Evolutionary conservation across 2,113 vertebrate genomes (phyloP).

Genomic region (Eulacestoma nigropectus): DNA sequence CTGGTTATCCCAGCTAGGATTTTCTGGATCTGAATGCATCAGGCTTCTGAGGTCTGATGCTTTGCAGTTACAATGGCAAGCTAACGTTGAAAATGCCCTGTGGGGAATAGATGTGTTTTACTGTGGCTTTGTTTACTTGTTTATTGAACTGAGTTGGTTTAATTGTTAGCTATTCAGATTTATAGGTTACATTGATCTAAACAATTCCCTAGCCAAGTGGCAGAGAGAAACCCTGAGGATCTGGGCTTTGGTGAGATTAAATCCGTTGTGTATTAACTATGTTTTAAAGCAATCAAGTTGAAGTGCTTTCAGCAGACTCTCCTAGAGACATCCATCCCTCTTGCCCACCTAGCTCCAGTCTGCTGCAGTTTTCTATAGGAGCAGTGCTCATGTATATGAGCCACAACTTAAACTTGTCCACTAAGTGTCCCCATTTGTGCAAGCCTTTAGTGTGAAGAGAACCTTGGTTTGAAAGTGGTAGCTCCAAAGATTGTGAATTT

Average conservation of each 20-base stretch:
- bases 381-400: rapidly evolving
- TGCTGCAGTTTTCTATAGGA: background rate
- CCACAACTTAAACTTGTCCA: background rate
- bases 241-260: background rate
- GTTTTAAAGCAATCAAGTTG: background rate
- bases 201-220: background rate
- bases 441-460: background rate
- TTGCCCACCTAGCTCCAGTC: background rate
- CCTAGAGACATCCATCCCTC: background rate
- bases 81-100: background rate
- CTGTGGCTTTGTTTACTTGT: background rate
- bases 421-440: rapidly evolving
- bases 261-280: background rate
- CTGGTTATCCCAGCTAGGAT: background rate
- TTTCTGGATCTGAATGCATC: background rate
- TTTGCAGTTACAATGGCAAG: background rate
- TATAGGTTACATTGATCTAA: background rate
- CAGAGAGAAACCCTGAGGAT: background rate
- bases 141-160: background rate
- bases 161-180: background rate
- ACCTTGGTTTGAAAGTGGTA: background rate
- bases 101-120: background rate
- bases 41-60: background rate
- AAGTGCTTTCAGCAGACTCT: background rate
- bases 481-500: background rate